phyloP scores from a whole-genome alignment of 2,113 vertebrate genomes.

The Atractosteus spatula region DNA sequence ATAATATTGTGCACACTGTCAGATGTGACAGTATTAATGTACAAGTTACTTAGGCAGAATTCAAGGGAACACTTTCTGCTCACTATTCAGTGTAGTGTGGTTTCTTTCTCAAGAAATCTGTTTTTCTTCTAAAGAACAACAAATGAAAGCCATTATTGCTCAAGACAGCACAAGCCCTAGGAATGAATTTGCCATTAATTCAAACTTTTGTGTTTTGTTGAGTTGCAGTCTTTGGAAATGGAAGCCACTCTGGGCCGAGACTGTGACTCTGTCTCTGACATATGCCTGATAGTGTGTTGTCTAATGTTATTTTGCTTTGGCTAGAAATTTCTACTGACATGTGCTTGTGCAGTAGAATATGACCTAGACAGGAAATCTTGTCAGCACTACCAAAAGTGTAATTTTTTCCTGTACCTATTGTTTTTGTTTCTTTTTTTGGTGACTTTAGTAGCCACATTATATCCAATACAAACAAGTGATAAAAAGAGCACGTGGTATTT shows the following conservation, averaged over 20 bases:
- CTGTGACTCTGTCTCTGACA: background rate
- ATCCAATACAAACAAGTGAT: background rate
- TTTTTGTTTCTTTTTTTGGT: background rate
- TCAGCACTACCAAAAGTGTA: background rate
- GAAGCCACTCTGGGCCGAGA: background rate
- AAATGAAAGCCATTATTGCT: no score
- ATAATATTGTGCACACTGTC: slow-evolving; percentile 14
- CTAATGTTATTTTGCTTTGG: background rate
- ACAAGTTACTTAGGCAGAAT: background rate
- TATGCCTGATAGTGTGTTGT: background rate
- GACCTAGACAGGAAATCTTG: background rate
- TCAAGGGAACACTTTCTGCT: no score
- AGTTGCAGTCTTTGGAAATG: background rate
- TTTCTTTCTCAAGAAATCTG: no score
- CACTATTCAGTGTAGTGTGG: no score
- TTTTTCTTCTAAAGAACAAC: no score
- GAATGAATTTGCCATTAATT: no score
- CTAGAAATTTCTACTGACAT: background rate
- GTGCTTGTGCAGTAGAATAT: background rate
- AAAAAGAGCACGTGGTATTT: background rate
- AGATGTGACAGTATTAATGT: background rate
- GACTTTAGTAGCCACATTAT: background rate
- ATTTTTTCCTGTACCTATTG: background rate
- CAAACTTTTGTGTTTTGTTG: no score
- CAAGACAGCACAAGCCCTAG: no score